Percentiles rank a stretch among this genome's conserved stretches.
phyloP scores from a whole-genome alignment of 2,113 vertebrate genomes.

The Thermophis baileyi region DNA sequence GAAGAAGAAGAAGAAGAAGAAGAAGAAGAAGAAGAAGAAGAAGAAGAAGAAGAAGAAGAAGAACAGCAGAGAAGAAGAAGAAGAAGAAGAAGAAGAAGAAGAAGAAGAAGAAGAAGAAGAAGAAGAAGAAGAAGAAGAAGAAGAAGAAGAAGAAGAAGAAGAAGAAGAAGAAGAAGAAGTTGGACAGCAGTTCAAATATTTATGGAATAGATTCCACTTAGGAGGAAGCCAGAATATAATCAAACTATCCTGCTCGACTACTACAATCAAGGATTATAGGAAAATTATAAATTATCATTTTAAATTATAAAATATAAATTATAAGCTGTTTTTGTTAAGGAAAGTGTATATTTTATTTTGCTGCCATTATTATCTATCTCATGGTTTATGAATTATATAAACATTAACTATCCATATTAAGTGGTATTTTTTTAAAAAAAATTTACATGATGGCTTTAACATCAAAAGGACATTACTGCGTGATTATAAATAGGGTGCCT shows the following conservation, averaged over 20 bases:
- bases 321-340: slow-evolving; percentile 7
- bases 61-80: too few species aligned
- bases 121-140: too few species aligned
- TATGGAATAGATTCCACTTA: not conserved
- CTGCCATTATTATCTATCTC: not conserved
- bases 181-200: not conserved
- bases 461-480: not conserved
- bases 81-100: too few species aligned
- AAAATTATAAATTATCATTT: not conserved
- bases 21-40: too few species aligned
- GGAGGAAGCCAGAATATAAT: slow-evolving; percentile 14
- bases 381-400: not conserved
- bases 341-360: slow-evolving; percentile 13
- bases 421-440: not conserved
- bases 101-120: too few species aligned
- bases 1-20: too few species aligned
- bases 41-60: too few species aligned
- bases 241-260: not conserved
- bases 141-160: too few species aligned
- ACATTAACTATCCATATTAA: not conserved
- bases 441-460: not conserved
- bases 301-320: too few species aligned
- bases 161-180: too few species aligned
- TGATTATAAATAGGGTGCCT: not conserved
- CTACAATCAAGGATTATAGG: slow-evolving; percentile 10